Conservation (phyloP, 2,797 vertebrate species). For the Spizella passerina region DNA sequence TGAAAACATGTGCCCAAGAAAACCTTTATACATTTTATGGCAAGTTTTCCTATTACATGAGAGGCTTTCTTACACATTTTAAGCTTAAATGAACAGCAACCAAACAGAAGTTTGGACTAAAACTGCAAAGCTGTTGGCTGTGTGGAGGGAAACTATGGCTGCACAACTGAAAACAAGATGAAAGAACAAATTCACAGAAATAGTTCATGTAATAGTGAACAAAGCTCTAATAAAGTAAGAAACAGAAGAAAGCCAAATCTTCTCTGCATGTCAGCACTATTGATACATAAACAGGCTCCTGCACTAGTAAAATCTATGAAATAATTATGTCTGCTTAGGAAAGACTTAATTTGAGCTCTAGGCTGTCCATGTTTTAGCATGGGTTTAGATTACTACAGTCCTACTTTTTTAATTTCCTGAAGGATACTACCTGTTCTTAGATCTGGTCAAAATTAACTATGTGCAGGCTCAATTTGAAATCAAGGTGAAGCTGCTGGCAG, state of each 20-base stretch:
- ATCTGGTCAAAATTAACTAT: not conserved
- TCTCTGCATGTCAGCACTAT: not conserved
- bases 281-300: not conserved
- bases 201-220: not conserved
- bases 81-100: conserved; percentile 46
- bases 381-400: not conserved
- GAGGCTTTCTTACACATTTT: conserved; percentile 77
- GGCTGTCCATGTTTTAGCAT: not conserved
- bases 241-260: conserved; percentile 65
- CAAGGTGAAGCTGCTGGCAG: not conserved
- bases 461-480: not conserved
- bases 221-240: conserved; percentile 40
- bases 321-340: not conserved
- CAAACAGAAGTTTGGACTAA: conserved; percentile 66
- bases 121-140: conserved; percentile 51
- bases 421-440: not conserved
- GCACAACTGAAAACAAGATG: not conserved
- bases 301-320: conserved; percentile 42
- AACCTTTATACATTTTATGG: conserved; percentile 67
- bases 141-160: conserved; percentile 42
- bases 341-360: conserved; percentile 55
- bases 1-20: conserved; percentile 62
- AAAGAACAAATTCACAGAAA: conserved; percentile 45
- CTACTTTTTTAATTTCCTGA: not conserved
- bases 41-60: conserved; percentile 78